A percentile compares a stretch with the other conserved stretches of the same genome.
Evolutionary conservation across 2,888 invertebrate genomes (phyloP).

Genomic region (Steinernema carpocapsae): DNA sequence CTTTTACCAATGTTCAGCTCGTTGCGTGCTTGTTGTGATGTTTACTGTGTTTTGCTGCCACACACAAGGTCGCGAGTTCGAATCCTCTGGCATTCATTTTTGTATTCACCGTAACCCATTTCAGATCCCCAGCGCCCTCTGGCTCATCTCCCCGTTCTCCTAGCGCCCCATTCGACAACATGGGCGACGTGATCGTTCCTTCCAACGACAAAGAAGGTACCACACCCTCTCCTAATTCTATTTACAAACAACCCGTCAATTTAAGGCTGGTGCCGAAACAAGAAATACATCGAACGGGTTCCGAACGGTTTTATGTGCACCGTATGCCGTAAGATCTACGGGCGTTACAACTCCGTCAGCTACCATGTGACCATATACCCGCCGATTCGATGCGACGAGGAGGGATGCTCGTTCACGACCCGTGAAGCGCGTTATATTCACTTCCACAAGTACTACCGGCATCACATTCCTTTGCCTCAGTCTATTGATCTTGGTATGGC

Average conservation of each 20-base stretch:
- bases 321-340: conserved; percentile 67
- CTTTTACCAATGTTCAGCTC: too few species aligned
- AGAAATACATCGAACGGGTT: conserved; percentile 67
- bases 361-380: conserved; percentile 69
- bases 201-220: conserved; percentile 66
- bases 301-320: conserved; percentile 59
- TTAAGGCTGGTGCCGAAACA: conserved; percentile 68
- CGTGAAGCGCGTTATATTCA: conserved; percentile 67
- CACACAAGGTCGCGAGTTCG: too few species aligned
- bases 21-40: too few species aligned
- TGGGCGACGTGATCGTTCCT: conserved; percentile 62
- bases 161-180: conserved; percentile 46
- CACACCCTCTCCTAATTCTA: conserved; percentile 33
- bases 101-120: too few species aligned
- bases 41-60: too few species aligned
- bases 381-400: conserved; percentile 66
- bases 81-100: too few species aligned
- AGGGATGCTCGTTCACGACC: conserved; percentile 68
- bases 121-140: conserved; percentile 3
- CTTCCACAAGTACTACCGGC: conserved; percentile 69
- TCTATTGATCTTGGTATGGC: conserved; percentile 65
- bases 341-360: conserved; percentile 68
- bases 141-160: conserved; percentile 3
- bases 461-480: conserved; percentile 65
- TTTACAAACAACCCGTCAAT: conserved; percentile 1